Percentiles rank a stretch among this genome's conserved stretches.
Conservation (phyloP, 2,113 vertebrate species). For the Scytalopus superciliaris region DNA sequence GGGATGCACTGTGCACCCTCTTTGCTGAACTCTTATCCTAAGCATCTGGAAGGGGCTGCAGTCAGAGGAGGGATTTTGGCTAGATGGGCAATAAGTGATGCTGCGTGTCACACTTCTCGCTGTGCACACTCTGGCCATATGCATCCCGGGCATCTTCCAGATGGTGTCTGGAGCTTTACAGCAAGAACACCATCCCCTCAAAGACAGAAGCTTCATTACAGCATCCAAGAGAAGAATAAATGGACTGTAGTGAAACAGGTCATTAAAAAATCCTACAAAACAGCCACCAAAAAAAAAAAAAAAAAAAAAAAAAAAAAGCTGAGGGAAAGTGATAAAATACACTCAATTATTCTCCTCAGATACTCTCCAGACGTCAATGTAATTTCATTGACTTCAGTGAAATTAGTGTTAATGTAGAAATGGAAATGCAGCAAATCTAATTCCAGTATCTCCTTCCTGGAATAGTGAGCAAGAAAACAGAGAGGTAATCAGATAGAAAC, state of each 20-base stretch:
- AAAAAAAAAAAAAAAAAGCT: background rate
- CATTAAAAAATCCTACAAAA: background rate
- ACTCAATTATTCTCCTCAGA: slow-evolving; percentile 48
- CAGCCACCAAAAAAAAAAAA: background rate
- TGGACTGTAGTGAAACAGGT: background rate
- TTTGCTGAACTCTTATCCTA: background rate
- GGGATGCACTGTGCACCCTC: background rate
- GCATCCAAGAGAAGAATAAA: background rate
- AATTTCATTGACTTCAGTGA: slow-evolving; percentile 58
- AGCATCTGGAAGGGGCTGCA: background rate
- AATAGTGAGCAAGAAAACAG: slow-evolving; percentile 39
- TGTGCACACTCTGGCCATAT: background rate
- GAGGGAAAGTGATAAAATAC: slow-evolving; percentile 38
- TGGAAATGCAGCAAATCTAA: slow-evolving; percentile 59
- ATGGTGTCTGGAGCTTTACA: background rate
- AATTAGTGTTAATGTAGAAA: slow-evolving; percentile 63
- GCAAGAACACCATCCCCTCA: background rate
- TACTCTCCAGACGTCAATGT: slow-evolving; percentile 14
- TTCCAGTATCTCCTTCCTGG: slow-evolving; percentile 53
- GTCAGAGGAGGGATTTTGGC: background rate
- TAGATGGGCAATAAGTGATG: background rate
- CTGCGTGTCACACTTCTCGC: fast-evolving
- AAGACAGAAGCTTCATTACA: background rate
- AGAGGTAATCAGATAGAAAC: slow-evolving; percentile 43
- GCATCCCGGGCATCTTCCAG: background rate